Evolutionary conservation across 1,140 invertebrate species (phyloP).

Genomic region (Nilaparvata lugens): DNA sequence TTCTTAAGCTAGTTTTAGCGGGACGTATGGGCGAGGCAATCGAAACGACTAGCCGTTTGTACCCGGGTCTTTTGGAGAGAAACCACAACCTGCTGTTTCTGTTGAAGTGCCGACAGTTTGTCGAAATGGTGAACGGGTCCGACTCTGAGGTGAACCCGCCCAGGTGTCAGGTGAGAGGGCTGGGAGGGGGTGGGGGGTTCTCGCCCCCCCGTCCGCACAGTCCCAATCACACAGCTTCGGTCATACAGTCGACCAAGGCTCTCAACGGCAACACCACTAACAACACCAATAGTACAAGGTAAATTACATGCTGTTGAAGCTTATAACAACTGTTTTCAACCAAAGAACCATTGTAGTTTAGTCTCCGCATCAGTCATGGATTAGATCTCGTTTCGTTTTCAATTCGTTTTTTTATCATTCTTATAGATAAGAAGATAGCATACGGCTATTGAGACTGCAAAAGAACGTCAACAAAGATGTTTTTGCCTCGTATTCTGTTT

Average conservation of each 20-base stretch:
- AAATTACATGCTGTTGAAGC: not conserved
- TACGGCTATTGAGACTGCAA: no score
- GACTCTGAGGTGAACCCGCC: slow-evolving; percentile 52
- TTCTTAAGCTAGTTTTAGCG: slow-evolving; percentile 83
- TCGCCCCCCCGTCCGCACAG: slow-evolving; percentile 35
- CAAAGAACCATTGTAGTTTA: no score
- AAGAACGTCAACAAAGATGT: no score
- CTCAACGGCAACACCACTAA: slow-evolving; percentile 42
- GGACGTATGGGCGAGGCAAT: slow-evolving; percentile 94
- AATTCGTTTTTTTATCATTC: no score
- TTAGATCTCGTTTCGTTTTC: no score
- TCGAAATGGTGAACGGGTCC: slow-evolving; percentile 86
- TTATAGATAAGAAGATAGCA: no score
- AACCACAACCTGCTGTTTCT: slow-evolving; percentile 88
- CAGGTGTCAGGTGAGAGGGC: not conserved
- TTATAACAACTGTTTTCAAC: no score
- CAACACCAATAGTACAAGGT: slow-evolving; percentile 29
- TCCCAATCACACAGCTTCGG: slow-evolving; percentile 51
- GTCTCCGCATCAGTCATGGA: no score
- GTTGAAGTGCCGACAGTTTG: slow-evolving; percentile 94
- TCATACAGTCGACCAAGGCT: slow-evolving; percentile 62
- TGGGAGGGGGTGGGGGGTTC: slow-evolving; percentile 21
- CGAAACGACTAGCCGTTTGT: slow-evolving; percentile 75
- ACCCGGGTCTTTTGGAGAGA: slow-evolving; percentile 81
- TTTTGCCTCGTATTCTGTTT: no score